Evolutionary conservation across 2,888 invertebrate species (phyloP).

Genomic region (Lasioglossum pauxillum): DNA sequence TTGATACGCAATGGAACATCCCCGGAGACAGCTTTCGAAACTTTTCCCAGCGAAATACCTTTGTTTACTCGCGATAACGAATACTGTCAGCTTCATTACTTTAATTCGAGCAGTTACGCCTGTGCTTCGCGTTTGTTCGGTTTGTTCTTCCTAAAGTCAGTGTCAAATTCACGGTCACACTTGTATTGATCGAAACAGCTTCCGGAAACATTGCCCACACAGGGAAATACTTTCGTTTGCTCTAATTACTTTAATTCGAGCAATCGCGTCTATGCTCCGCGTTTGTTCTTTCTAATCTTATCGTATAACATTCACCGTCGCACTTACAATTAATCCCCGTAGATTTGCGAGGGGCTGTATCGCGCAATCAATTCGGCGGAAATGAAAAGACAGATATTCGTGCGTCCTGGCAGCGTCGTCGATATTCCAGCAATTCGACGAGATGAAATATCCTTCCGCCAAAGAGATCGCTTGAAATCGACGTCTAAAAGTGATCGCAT

Average conservation of each 20-base stretch:
- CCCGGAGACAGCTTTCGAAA: neutral
- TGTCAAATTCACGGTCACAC: too few species aligned
- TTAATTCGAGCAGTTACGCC: neutral
- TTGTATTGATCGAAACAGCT: too few species aligned
- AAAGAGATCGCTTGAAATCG: neutral
- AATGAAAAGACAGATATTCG: neutral
- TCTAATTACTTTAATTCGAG: neutral
- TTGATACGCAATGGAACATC: neutral
- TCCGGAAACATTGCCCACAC: too few species aligned
- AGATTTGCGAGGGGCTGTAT: neutral
- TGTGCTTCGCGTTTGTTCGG: too few species aligned
- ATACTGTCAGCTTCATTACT: too few species aligned
- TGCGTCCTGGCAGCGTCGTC: neutral
- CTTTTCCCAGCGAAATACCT: too few species aligned
- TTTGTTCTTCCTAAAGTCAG: too few species aligned
- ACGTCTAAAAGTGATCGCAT: slow-evolving; percentile 33
- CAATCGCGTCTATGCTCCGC: too few species aligned
- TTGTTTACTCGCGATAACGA: neutral
- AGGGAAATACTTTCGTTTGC: neutral
- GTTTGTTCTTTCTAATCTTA: neutral
- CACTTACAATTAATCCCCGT: too few species aligned
- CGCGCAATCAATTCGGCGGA: slow-evolving; percentile 4
- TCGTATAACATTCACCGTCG: too few species aligned
- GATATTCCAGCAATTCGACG: neutral
- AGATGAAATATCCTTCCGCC: neutral